A percentile compares a stretch with the other conserved stretches of the same genome.
Evolutionary conservation across 2,797 vertebrate species (phyloP).

Genomic region (Petrocephalus sullivani): DNA sequence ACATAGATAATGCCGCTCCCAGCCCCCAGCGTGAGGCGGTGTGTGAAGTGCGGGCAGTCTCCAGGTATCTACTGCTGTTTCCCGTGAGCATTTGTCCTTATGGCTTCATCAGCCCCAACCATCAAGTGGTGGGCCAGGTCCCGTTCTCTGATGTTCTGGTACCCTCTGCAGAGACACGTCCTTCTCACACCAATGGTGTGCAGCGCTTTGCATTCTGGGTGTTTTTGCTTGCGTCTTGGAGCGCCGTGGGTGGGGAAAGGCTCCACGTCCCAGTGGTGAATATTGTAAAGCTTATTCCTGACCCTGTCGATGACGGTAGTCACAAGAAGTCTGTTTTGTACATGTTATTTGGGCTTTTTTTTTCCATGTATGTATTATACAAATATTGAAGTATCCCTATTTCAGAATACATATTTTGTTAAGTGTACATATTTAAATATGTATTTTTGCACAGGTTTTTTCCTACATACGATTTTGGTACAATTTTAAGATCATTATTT

Average conservation of each 20-base stretch:
- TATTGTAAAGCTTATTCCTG: constrained; percentile 75
- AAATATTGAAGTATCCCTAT: constrained; percentile 93
- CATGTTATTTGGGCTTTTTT: constrained; percentile 77
- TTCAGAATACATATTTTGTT: constrained; percentile 99
- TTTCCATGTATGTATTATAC: constrained; percentile 75
- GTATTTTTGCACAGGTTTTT: constrained; percentile 99
- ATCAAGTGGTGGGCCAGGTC: constrained; percentile 5
- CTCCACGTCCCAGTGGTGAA: constrained; percentile 46
- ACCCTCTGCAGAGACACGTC: not conserved
- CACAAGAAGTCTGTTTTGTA: constrained; percentile 73
- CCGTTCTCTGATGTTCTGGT: constrained; percentile 13
- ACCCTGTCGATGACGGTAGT: constrained; percentile 80
- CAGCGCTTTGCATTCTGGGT: not conserved
- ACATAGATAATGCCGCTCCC: not conserved
- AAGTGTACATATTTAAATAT: constrained; percentile 99
- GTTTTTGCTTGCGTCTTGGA: not conserved
- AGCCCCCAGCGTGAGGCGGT: not conserved
- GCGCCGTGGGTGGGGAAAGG: constrained; percentile 37
- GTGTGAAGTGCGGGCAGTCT: not conserved
- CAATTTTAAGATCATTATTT: constrained; percentile 89
- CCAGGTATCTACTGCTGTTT: not conserved
- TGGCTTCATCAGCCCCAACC: not conserved
- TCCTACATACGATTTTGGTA: constrained; percentile 96
- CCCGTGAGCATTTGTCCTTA: not conserved
- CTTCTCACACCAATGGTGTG: not conserved